These are phyloP conservation scores for Xyliphius kryptos DNA, from an alignment of 2,113 vertebrate species.

Conservation along the genomic window DNA sequence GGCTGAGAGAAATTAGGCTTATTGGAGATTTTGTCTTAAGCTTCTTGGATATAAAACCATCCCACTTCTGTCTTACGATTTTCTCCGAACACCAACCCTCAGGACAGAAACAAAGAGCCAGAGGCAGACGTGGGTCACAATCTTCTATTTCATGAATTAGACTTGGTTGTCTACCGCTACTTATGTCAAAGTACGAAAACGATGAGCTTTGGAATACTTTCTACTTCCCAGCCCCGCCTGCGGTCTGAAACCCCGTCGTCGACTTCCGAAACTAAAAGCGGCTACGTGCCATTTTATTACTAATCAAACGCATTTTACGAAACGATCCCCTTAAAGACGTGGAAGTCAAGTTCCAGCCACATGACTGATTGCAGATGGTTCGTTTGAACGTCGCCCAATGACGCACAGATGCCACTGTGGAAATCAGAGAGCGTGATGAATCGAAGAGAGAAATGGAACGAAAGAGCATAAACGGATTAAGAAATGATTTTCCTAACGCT, in stretches of 20 bases:
- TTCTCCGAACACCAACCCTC: slow-evolving; percentile 64
- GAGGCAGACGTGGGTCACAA: slow-evolving; percentile 58
- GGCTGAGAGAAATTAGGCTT: slow-evolving; percentile 69
- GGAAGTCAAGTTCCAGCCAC: background rate
- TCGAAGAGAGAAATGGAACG: slow-evolving; percentile 62
- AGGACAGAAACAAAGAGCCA: slow-evolving; percentile 64
- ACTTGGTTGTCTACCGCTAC: slow-evolving; percentile 53
- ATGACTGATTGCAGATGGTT: background rate
- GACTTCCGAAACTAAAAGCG: too few species aligned
- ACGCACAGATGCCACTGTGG: slow-evolving; percentile 40
- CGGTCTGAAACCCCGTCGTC: too few species aligned
- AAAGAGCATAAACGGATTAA: slow-evolving; percentile 70
- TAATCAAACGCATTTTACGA: too few species aligned
- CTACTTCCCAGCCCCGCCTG: too few species aligned
- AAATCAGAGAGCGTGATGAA: slow-evolving; percentile 56
- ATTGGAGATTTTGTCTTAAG: slow-evolving; percentile 75
- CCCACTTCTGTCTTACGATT: slow-evolving; percentile 72
- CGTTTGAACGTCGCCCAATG: background rate
- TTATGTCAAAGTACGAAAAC: slow-evolving; percentile 43
- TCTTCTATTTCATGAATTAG: slow-evolving; percentile 53
- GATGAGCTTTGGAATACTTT: too few species aligned
- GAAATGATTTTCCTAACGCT: slow-evolving; percentile 68
- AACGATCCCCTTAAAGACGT: too few species aligned
- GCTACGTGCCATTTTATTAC: too few species aligned
- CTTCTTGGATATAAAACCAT: slow-evolving; percentile 75